Evolutionary conservation across 2,888 invertebrate species (phyloP), one percentile per base, ranked within the genome.

Genomic region (Rhingia rostrata): DNA sequence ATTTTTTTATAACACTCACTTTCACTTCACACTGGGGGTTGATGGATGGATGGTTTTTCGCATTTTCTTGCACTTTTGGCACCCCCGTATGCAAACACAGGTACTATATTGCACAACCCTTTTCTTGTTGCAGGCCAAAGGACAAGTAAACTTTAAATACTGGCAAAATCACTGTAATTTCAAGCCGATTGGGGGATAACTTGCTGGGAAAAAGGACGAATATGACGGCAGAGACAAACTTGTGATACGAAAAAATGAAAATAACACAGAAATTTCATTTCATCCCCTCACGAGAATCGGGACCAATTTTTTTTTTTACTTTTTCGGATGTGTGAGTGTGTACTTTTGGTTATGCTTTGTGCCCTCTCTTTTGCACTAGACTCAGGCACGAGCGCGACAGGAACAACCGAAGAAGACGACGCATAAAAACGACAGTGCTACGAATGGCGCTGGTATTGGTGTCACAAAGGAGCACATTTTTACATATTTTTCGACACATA

Each of bases 1-100:
- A 70, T 70, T 69, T 84, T 84, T 84, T 80, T 84, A 70, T 84
- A 84, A 84, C 80, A 84, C 84, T 84, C 84, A 84, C 84, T 84
- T 84, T 84, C 84, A 80, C 80, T 84, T 84, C 64, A 75, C 80
- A 80, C 79, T 58, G 66, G 64, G 63, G 80, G 53, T 66, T 60
- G 63, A 43, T 54, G 69, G 70, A 61, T 73, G 43, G 79, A 70
- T 66, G 74, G 51, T 72, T 79, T 80, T 75, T 84, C 49, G 74
- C 80, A 83, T 83, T 78, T 83, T 77, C 41, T 82, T 72, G 64
- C 77, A 69, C 72, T 54, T 78, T 63, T 12, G 22, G 54, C 74
- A 74, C 45, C 78, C 72, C 67, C 74, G 73, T 79, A 58, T 69
- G 61, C 69, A 73, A 22, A 58, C 64, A 37, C 61, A 64, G 53